Evolutionary conservation across 1,140 invertebrate genomes (phyloP), one percentile per base, ranked within the genome.

Genomic region (Cyphomyrmex costatus): DNA sequence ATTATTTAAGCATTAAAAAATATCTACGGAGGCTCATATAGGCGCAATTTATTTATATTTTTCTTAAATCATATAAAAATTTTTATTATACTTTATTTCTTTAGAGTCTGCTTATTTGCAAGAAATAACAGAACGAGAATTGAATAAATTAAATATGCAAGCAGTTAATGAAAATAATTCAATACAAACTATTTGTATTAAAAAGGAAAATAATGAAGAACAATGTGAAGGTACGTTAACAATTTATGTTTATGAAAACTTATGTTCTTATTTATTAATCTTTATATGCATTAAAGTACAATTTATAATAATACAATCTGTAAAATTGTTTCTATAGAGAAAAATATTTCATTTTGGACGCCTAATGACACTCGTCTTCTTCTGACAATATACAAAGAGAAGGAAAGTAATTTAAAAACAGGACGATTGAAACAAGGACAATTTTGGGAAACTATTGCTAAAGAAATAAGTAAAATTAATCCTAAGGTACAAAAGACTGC

Each of bases 361-460:
- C 12, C 1, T 1, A 70, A 24, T 16, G 21, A 70, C 21, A 70
- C 66, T 4, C 66, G 14, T 27, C 42, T 70, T 49, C 42, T 70
- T 70, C 0, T 70, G 1, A 65, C 42, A 27, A 27, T 51, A 49
- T 70, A 49, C 14, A 46, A 70, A 70, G 36, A 70, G 16, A 70
- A 70, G 6, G 66, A 70, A 70, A 8, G 27, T 4, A 10, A 68
- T 6, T 27, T 49, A 49, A 70, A 70, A 70, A 49, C 24, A 7
- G 42, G 66, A 70, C 36, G 30, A 70, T 19, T 27, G 3, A 71
- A 7, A 70, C 66, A 70, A 24, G 24, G 46, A 27, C 42, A 71
- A 71, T 71, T 71, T 71, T 71, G 42, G 68, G 68, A 71, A 70
- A 30, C 2, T 27, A 49, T 70, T 70, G 21, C 21, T 14, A 70